A percentile compares a stretch with the other conserved stretches of the same genome.
These are phyloP conservation scores for Rhabdophis nuchalis DNA, from an alignment of 2,797 vertebrate species.

Conservation along the genomic window DNA sequence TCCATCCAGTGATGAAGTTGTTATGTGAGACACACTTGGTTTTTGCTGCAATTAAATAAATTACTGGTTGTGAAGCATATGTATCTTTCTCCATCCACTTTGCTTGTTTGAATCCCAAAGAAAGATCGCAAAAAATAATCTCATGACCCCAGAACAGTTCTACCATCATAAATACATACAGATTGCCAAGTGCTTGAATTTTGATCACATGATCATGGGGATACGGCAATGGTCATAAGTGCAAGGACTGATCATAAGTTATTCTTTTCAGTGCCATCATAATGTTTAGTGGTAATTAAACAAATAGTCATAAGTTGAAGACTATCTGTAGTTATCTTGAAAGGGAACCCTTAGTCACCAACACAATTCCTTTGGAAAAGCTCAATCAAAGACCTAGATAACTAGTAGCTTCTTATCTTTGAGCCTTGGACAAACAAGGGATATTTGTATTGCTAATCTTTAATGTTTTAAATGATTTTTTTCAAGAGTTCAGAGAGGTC, in stretches of 20 bases:
- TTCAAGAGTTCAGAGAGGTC: neutral
- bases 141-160: neutral
- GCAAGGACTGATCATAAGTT: neutral
- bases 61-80: neutral
- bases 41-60: neutral
- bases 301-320: neutral
- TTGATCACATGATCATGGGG: neutral
- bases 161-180: neutral
- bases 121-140: neutral
- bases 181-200: neutral
- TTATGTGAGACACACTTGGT: neutral
- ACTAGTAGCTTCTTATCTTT: neutral
- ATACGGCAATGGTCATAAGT: neutral
- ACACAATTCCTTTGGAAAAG: neutral
- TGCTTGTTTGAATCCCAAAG: neutral
- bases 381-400: neutral
- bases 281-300: neutral
- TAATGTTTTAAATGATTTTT: neutral
- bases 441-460: neutral
- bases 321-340: neutral
- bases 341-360: neutral
- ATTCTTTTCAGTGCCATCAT: neutral
- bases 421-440: neutral
- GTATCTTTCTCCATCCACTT: neutral
- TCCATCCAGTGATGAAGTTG: neutral